phyloP scores from a whole-genome alignment of 2,797 vertebrate species.

The Hippocampus kuda region DNA sequence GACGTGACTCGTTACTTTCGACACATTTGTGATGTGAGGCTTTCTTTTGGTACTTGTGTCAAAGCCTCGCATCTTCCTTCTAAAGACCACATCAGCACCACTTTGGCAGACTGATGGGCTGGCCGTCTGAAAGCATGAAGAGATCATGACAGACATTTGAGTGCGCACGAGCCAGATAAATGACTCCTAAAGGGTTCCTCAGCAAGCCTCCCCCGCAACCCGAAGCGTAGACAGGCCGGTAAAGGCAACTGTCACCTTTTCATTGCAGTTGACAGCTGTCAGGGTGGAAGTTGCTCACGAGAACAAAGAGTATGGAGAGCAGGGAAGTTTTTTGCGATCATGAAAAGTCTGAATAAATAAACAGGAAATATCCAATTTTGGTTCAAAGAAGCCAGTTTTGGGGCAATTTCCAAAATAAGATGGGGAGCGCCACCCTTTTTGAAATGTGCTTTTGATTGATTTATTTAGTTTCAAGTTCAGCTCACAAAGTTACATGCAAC shows the following conservation, averaged over 20 bases:
- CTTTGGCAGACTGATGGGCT: background rate
- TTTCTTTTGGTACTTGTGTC: conserved; percentile 8
- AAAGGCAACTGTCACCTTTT: conserved; percentile 17
- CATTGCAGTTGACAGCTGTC: conserved; percentile 19
- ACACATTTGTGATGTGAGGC: background rate
- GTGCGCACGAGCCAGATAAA: conserved; percentile 22
- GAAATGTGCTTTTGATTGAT: too few species aligned
- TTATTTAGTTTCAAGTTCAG: too few species aligned
- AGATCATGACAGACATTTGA: conserved; percentile 26
- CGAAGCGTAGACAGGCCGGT: conserved; percentile 12
- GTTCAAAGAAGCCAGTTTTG: too few species aligned
- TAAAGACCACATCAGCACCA: conserved; percentile 12
- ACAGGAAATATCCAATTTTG: too few species aligned
- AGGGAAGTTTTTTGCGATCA: too few species aligned
- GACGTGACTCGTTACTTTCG: background rate
- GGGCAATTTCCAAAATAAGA: too few species aligned
- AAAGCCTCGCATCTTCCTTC: conserved; percentile 3
- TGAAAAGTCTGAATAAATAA: too few species aligned
- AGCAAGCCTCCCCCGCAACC: conserved; percentile 13
- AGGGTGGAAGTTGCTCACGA: conserved; percentile 18
- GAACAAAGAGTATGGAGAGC: background rate
- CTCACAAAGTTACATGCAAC: too few species aligned
- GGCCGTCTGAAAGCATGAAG: conserved; percentile 14
- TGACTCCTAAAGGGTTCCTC: conserved; percentile 17
- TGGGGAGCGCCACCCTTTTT: too few species aligned